Evolutionary conservation across 2,113 vertebrate species (phyloP), one percentile per base, ranked within the genome.

Genomic region (Takifugu bimaculatus): DNA sequence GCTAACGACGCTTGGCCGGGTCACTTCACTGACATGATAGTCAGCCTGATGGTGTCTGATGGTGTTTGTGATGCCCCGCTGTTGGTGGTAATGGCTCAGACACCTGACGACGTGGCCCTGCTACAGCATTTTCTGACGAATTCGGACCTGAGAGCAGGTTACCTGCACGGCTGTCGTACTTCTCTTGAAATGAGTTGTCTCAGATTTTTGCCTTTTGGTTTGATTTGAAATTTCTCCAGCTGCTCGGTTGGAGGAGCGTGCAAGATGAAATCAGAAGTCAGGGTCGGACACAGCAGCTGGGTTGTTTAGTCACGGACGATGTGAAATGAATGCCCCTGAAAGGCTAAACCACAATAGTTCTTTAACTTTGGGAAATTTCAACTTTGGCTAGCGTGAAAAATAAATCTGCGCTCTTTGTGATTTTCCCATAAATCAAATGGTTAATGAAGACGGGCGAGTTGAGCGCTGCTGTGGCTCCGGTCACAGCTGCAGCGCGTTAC

Each of bases 401-500:
- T 65, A 68, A 74, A 72, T 64, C 58, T 27, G 44, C 54, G 47
- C 57, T 58, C 15, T 44, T 50, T 61, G 9, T 32, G 11, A 65
- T 62, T 68, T 61, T 15, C 50, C 48, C 65, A 79, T 81, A 64
- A 82, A 84, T 84, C 79, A 77, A 32, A 32, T 2, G 55, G 43
- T 39, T 83, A 72, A 78, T 84, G 78, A 85, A 75, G 77, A 78
- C 61, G 15, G 70, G 7, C n/a, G 15, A 78, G 63, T 60, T 57
- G 54, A 75, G 50, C 14, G 26, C 43, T n/a, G 70, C 72, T 68
- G 74, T 15, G 5, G 44, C 44, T 55, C 54, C 65, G 75, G 79
- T 65, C 81, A 70, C 85, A 87, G 77, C 81, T 84, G 83, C 79
- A 70, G 35, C 29, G 59, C 54, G 72, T 85, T 84, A 84, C 68